Evolutionary conservation across 2,888 invertebrate species (phyloP).

Genomic region (Brachyopa scutellaris): DNA sequence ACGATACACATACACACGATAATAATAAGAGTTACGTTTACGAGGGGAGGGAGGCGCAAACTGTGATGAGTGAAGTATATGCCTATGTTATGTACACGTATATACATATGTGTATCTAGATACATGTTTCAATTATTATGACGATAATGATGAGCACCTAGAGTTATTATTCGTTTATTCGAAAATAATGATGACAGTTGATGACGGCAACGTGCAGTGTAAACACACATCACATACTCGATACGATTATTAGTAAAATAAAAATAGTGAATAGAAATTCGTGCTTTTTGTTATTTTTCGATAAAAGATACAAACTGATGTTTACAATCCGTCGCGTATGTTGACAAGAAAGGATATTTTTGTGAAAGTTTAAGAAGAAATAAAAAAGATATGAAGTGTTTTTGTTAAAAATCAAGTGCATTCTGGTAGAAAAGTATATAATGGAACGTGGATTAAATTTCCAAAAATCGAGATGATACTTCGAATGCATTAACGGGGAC

Average conservation of each 20-base stretch:
- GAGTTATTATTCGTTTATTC: conserved; percentile 74
- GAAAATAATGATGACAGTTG: conserved; percentile 77
- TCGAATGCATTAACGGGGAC: conserved; percentile 46
- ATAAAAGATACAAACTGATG: conserved; percentile 32
- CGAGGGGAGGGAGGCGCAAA: conserved; percentile 57
- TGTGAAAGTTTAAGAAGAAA: conserved; percentile 43
- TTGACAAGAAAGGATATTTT: conserved; percentile 46
- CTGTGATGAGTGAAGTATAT: conserved; percentile 66
- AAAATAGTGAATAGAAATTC: not conserved
- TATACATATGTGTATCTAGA: conserved; percentile 48
- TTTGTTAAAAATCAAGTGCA: conserved; percentile 58
- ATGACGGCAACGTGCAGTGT: conserved; percentile 76
- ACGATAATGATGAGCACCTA: conserved; percentile 73
- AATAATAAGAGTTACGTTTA: conserved; percentile 10
- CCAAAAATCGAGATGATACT: conserved; percentile 58
- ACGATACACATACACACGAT: conserved; percentile 39
- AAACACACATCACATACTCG: conserved; percentile 73
- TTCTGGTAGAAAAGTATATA: conserved; percentile 32
- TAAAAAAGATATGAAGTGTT: conserved; percentile 59
- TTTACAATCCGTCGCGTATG: conserved; percentile 53
- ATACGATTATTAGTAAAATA: conserved; percentile 40
- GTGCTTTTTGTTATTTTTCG: conserved; percentile 2
- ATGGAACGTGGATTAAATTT: conserved; percentile 55
- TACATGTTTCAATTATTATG: conserved; percentile 71
- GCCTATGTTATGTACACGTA: conserved; percentile 63